Base-by-base conservation (phyloP, 2,888 invertebrate species). In the Choristoneura rosaceana region DNA sequence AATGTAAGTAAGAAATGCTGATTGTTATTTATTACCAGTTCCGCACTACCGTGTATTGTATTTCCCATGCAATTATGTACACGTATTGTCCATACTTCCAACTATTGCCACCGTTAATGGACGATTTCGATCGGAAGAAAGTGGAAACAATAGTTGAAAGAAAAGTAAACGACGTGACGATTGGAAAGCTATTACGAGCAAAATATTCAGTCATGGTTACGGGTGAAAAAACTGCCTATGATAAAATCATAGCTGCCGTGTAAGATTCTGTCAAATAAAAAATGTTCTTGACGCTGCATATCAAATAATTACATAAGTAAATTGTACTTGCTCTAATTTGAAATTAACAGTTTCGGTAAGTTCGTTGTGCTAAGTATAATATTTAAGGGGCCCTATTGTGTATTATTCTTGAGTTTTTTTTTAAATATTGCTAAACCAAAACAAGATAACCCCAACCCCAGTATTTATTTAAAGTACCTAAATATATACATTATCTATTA, bases 11-110 rank as follows among this genome's bases (percentile, higher is more conserved):
- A 52, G 9, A 52, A 7, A 45, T 17, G 45, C n/a, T 55, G 38
- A 58, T 43, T 58, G 45, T 45, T 67, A 34, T n/a, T 55, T 59
- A 64, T 62, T 62, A 52, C 45, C 33, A 7, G 7, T 52, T 50
- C 41, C 2, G 15, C 25, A 65, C 60, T 71, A n/a, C 71, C 66
- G 66, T 33, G 41, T 68, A n/a, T 52, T 58, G 67, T 55, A 60
- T 71, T 74, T 74, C 71, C 74, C 74, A 74, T 74, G 55, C 66
- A 67, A 74, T 74, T 68, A 74, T 41, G 33, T 34, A 59, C 41
- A 63, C 50, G 59, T 67, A 74, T 71, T 74, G 67, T 67, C 67
- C 59, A 68, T 59, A 58, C 45, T 61, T 65, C 61, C 41, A n/a
- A 9, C 25, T n/a, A 41, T 25, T 25, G 38, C 38, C 64, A n/a